Evolutionary conservation across 1,140 invertebrate species (phyloP), one percentile per base, ranked within the genome.

Genomic region (Leptopilina clavipes): DNA sequence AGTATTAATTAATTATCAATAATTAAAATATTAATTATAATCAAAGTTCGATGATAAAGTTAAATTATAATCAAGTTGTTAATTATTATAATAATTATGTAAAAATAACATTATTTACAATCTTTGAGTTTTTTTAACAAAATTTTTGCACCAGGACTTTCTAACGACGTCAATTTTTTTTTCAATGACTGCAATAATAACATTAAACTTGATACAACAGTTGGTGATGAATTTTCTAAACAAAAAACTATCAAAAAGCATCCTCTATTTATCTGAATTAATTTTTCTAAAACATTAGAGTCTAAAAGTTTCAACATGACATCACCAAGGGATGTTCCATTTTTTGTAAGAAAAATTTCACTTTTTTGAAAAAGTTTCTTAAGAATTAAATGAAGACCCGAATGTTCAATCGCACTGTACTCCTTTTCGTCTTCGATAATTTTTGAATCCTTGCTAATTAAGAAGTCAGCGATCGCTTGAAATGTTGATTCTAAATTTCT

Each of bases 291-390:
- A 83, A 91, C 79, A 65, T 90, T 79, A 3, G 54, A 73, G 48
- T 86, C 83, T 40, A 93, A 76, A 14, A 86, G 81, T 48, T 89
- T 52, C 12, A 92, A 73, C 17, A 94, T 79, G 14, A 86, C 74
- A 45, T 85, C 76, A 6, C 91, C 89, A 82, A 94, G 93, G 12
- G 90, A 91, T 37, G 72, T 76, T 74, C 86, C 80, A 12, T 77
- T 76, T 31, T 84, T 87, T 70, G 86, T 78, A 17, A 80, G 19
- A 7, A 91, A 86, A 1, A 89, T 83, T 72, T 91, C 91, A 81
- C 97, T 95, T 72, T 93, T 88, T 72, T 92, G 90, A 17, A 96
- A 93, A 14, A 97, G 88, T 88, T 96, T 96, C 81, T 97, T 97
- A 3, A 97, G 85, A 44, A 94, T 93, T 91, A 95, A 93, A 87